Percentiles rank a stretch among this genome's conserved stretches.
phyloP scores from a whole-genome alignment of 2,113 vertebrate species.

The Anolis carolinensis region DNA sequence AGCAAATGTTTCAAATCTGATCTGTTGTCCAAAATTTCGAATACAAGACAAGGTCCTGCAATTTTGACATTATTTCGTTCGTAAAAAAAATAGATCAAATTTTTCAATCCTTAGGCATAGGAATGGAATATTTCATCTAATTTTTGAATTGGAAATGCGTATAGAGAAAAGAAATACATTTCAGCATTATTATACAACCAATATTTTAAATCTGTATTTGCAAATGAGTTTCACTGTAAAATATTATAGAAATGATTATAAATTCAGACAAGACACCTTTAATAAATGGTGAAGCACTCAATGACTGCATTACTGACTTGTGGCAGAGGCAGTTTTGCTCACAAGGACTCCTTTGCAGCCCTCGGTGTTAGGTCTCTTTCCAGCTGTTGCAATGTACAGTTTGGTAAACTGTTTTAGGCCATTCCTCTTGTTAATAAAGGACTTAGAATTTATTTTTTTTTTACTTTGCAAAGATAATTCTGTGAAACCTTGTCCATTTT shows the following conservation, averaged over 20 bases:
- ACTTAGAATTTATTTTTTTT: not conserved
- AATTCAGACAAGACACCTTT: constrained; percentile 20
- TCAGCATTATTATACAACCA: not conserved
- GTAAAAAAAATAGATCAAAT: not conserved
- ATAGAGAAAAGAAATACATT: not conserved
- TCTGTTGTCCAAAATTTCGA: not conserved
- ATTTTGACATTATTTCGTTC: not conserved
- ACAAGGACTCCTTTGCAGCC: not conserved
- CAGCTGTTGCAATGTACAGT: not conserved
- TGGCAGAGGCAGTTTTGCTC: not conserved
- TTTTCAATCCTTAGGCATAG: not conserved
- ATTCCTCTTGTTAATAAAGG: not conserved
- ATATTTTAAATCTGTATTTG: constrained; percentile 16
- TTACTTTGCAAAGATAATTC: not conserved
- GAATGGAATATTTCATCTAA: not conserved
- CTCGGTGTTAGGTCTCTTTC: not conserved
- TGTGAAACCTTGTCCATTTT: not conserved
- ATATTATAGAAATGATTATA: not conserved
- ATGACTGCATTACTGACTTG: not conserved
- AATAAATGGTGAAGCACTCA: constrained; percentile 20
- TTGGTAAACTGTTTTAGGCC: not conserved
- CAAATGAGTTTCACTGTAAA: constrained; percentile 10
- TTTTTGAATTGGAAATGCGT: not conserved
- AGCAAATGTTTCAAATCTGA: not conserved
- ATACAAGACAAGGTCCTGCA: not conserved